phyloP scores from a whole-genome alignment of 2,888 invertebrate genomes.

The Oscheius myriophilus region DNA sequence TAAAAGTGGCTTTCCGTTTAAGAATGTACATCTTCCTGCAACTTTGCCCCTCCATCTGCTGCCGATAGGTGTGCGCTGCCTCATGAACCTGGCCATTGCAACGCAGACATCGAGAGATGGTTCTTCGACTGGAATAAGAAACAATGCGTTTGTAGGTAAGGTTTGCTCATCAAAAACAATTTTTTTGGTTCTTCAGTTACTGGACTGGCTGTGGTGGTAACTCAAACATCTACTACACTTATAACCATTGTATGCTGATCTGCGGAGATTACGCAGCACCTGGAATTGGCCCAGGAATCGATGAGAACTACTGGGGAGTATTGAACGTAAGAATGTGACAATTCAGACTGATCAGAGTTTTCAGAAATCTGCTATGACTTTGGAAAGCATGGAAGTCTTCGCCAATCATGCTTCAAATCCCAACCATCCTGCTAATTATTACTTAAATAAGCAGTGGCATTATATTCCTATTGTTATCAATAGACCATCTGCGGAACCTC shows the following conservation, averaged over 20 bases:
- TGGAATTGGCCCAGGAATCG: conserved; percentile 43
- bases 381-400: conserved; percentile 36
- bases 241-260: conserved; percentile 60
- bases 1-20: conserved; percentile 6
- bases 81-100: conserved; percentile 57
- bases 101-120: conserved; percentile 59
- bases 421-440: no score
- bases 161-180: background rate
- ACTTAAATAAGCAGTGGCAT: no score
- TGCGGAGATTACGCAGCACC: conserved; percentile 51
- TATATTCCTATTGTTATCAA: no score
- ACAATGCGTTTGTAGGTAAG: conserved; percentile 57
- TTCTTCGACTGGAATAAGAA: conserved; percentile 56
- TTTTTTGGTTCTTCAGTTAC: conserved; percentile 38
- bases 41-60: conserved; percentile 42
- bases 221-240: conserved; percentile 59
- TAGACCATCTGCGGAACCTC: no score
- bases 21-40: conserved; percentile 57
- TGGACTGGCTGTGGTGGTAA: conserved; percentile 64
- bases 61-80: conserved; percentile 56
- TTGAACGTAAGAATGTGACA: conserved; percentile 39
- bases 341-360: no score
- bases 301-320: conserved; percentile 50
- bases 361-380: conserved; percentile 40
- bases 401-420: conserved; percentile 18